Conservation (phyloP, 2,888 invertebrate species). For the Arctia plantaginis region DNA sequence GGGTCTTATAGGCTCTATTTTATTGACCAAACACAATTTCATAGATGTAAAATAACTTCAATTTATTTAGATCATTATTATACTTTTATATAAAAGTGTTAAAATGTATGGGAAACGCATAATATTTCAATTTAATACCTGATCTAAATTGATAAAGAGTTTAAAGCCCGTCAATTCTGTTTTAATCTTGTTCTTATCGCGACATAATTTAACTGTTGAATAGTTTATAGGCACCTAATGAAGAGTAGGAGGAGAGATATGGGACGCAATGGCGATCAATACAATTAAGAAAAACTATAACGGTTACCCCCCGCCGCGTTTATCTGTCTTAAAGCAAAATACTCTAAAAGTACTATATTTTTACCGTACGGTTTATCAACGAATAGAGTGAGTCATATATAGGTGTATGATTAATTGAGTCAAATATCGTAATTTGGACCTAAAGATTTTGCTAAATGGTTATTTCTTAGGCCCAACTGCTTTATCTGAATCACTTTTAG, state of each 20-base stretch:
- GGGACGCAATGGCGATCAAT: background rate
- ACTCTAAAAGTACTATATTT: background rate
- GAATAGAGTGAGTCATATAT: background rate
- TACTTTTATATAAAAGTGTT: constrained; percentile 49
- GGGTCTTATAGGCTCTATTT: constrained; percentile 67
- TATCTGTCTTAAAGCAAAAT: background rate
- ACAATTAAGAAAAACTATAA: background rate
- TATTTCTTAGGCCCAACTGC: background rate
- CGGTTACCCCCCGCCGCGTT: background rate
- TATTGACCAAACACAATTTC: constrained; percentile 57
- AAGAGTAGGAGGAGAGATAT: constrained; percentile 5
- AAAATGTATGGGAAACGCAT: constrained; percentile 41
- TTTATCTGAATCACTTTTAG: background rate
- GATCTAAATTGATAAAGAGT: constrained; percentile 46
- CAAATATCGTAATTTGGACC: too few relatives aligned
- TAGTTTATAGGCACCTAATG: constrained; percentile 23
- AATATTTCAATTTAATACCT: constrained; percentile 36
- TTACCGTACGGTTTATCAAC: background rate
- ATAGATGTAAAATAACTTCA: constrained; percentile 60
- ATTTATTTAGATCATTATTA: constrained; percentile 63
- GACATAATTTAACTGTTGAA: constrained; percentile 37
- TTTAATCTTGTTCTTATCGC: constrained; percentile 29
- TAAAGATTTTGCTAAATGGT: background rate
- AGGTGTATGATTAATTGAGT: background rate
- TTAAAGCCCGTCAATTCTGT: constrained; percentile 37